phyloP scores from a whole-genome alignment of 1,140 invertebrate genomes.

The Cryptotermes secundus region DNA sequence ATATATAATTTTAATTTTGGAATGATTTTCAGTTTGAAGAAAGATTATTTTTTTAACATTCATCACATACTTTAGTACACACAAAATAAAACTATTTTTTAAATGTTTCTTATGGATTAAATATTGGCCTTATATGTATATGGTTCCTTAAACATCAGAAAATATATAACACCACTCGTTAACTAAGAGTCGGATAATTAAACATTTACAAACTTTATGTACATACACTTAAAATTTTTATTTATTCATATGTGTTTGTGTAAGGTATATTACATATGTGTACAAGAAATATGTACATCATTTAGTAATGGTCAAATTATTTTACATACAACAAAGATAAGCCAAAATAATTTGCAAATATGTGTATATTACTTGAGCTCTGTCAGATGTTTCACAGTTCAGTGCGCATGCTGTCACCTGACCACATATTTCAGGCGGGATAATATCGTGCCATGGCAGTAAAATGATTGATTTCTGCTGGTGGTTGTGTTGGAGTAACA shows the following conservation, averaged over 20 bases:
- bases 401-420: neutral
- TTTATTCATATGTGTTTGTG: neutral
- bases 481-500: neutral
- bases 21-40: too few relatives aligned
- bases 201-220: too few relatives aligned
- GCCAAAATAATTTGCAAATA: neutral
- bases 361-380: neutral
- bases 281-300: constrained; percentile 18
- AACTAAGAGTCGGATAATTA: too few relatives aligned
- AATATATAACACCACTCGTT: too few relatives aligned
- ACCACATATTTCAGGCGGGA: neutral
- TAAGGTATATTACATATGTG: neutral
- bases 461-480: neutral
- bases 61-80: too few relatives aligned
- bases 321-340: neutral
- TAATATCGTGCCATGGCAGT: neutral
- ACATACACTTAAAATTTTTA: neutral
- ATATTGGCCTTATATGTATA: too few relatives aligned
- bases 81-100: too few relatives aligned
- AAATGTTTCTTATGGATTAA: too few relatives aligned
- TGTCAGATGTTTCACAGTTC: neutral
- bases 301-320: neutral
- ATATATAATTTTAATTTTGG: too few relatives aligned
- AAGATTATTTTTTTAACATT: too few relatives aligned
- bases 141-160: too few relatives aligned